phyloP scores from a whole-genome alignment of 2,113 vertebrate genomes.

The Oryzias javanicus region DNA sequence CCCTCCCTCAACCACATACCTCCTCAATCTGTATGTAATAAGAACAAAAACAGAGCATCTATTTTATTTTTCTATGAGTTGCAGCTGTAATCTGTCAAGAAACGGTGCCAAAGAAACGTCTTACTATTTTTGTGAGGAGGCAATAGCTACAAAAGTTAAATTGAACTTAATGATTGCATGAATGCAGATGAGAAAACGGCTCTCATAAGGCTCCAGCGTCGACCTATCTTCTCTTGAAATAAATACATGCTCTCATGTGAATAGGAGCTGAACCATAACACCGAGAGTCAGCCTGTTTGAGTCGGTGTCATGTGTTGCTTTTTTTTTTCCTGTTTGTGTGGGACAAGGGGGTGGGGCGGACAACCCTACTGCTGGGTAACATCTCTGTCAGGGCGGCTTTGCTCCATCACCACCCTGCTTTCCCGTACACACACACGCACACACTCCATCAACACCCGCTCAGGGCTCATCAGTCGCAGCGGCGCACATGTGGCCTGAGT shows the following conservation, averaged over 20 bases:
- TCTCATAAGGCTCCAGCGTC: slow-evolving; percentile 24
- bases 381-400: slow-evolving; percentile 68
- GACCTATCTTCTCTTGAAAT: slow-evolving; percentile 41
- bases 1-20: neutral
- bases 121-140: neutral
- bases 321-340: slow-evolving; percentile 14
- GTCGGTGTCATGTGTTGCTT: slow-evolving; percentile 20
- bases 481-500: slow-evolving; percentile 73
- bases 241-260: slow-evolving; percentile 60
- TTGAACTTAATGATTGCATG: slow-evolving; percentile 41
- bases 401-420: slow-evolving; percentile 63
- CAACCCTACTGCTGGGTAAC: slow-evolving; percentile 66
- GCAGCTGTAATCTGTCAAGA: neutral
- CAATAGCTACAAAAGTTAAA: neutral
- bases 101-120: neutral
- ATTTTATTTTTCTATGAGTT: neutral
- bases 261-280: slow-evolving; percentile 52
- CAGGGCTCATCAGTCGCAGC: slow-evolving; percentile 71
- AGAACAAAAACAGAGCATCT: neutral
- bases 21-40: neutral
- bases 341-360: slow-evolving; percentile 4
- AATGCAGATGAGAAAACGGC: too few species aligned
- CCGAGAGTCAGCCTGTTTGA: slow-evolving; percentile 39
- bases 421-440: slow-evolving; percentile 41
- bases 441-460: slow-evolving; percentile 73